phyloP scores from a whole-genome alignment of 2,113 vertebrate genomes.

The Agelaius phoeniceus region DNA sequence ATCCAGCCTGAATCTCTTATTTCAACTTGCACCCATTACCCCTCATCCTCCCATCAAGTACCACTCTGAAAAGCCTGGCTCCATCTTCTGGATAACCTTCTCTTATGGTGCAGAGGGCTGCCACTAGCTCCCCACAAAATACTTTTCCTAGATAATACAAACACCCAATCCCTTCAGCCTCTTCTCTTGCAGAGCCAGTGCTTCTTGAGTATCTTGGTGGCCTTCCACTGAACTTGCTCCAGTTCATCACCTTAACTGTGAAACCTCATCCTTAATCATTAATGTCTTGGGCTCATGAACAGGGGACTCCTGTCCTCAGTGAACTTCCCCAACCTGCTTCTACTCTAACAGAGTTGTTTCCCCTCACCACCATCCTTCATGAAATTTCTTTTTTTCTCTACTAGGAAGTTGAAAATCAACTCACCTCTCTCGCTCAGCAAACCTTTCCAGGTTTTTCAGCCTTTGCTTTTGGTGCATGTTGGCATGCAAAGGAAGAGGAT shows the following conservation, averaged over 20 bases:
- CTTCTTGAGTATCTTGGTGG: background rate
- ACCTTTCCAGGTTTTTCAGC: constrained; percentile 93
- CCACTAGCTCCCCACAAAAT: background rate
- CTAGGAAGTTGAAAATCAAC: background rate
- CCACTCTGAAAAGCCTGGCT: background rate
- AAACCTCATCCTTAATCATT: background rate
- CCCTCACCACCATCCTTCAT: background rate
- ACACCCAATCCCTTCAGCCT: background rate
- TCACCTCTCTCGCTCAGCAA: constrained; percentile 90
- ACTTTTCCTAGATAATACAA: background rate
- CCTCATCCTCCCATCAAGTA: background rate
- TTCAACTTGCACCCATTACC: background rate
- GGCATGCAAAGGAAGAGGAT: constrained; percentile 89
- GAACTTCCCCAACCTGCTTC: background rate
- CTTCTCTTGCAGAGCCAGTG: background rate
- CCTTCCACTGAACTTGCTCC: background rate
- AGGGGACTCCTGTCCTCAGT: background rate
- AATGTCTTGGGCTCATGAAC: background rate
- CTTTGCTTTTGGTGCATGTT: constrained; percentile 99
- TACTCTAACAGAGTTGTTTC: background rate
- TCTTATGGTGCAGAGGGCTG: background rate
- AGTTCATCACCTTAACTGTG: background rate
- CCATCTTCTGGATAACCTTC: background rate
- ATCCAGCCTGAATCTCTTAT: background rate
- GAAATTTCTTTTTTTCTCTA: background rate